Evolutionary conservation across 2,797 vertebrate species (phyloP).

Genomic region (Lithobates pipiens): DNA sequence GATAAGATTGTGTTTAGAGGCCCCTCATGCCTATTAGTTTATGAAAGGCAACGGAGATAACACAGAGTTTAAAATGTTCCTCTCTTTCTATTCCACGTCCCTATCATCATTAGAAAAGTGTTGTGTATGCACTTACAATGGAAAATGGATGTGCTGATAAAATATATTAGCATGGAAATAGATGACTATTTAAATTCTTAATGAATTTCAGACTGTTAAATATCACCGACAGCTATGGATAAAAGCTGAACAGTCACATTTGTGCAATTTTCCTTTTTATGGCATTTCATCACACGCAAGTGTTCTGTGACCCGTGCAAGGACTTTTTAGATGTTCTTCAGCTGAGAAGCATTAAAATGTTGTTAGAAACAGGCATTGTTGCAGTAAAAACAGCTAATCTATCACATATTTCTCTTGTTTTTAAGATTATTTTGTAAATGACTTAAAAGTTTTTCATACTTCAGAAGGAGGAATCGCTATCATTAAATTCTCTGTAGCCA

Average conservation of each 20-base stretch:
- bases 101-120: slow-evolving; percentile 45
- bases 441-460: neutral
- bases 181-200: slow-evolving; percentile 62
- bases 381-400: slow-evolving; percentile 40
- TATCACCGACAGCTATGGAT: slow-evolving; percentile 61
- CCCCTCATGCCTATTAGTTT: slow-evolving; percentile 29
- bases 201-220: slow-evolving; percentile 59
- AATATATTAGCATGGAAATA: slow-evolving; percentile 60
- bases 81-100: slow-evolving; percentile 25
- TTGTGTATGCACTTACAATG: slow-evolving; percentile 50
- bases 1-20: slow-evolving; percentile 28
- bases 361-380: slow-evolving; percentile 25
- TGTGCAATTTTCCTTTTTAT: slow-evolving; percentile 54
- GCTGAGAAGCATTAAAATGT: slow-evolving; percentile 13
- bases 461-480: neutral
- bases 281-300: slow-evolving; percentile 57
- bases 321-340: slow-evolving; percentile 52
- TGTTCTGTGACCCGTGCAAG: slow-evolving; percentile 57
- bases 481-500: neutral
- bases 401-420: neutral
- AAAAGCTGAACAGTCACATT: slow-evolving; percentile 61
- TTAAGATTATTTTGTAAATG: neutral
- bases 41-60: slow-evolving; percentile 31
- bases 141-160: slow-evolving; percentile 54
- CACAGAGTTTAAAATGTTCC: slow-evolving; percentile 7